Conservation (phyloP, 2,113 vertebrate species). For the Istiophorus platypterus region DNA sequence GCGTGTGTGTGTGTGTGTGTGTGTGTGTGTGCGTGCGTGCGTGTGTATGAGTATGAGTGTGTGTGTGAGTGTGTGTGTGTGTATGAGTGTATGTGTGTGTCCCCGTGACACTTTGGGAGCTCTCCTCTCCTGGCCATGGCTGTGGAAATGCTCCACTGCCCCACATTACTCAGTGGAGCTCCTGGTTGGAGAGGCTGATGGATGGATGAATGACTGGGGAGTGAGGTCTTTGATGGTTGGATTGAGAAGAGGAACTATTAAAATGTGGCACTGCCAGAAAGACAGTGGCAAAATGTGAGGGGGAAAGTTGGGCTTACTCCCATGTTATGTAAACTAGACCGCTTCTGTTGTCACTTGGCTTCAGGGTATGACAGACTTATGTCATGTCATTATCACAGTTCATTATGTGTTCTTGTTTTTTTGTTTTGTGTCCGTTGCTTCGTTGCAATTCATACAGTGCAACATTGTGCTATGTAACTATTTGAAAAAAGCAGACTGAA, state of each 20-base stretch:
- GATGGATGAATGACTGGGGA: constrained; percentile 17
- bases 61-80: constrained; percentile 24
- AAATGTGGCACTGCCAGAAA: constrained; percentile 32
- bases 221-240: constrained; percentile 31
- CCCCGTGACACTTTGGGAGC: constrained; percentile 64
- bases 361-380: constrained; percentile 36
- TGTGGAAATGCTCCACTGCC: constrained; percentile 76
- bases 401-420: not conserved
- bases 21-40: constrained; percentile 21
- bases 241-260: constrained; percentile 49
- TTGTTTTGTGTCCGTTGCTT: not conserved
- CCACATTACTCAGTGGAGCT: constrained; percentile 59
- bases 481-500: not conserved
- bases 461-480: not conserved
- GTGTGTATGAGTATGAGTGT: not conserved
- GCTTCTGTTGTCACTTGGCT: constrained; percentile 30
- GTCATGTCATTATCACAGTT: constrained; percentile 27
- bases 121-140: constrained; percentile 68
- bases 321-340: constrained; percentile 52
- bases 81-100: constrained; percentile 38
- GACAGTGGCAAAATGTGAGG: constrained; percentile 42
- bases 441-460: not conserved
- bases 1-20: too few relatives aligned
- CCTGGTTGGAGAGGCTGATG: constrained; percentile 26
- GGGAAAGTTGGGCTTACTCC: constrained; percentile 51